Base-by-base conservation (phyloP, 1,140 invertebrate genomes). In the Fragariocoptes setiger region DNA sequence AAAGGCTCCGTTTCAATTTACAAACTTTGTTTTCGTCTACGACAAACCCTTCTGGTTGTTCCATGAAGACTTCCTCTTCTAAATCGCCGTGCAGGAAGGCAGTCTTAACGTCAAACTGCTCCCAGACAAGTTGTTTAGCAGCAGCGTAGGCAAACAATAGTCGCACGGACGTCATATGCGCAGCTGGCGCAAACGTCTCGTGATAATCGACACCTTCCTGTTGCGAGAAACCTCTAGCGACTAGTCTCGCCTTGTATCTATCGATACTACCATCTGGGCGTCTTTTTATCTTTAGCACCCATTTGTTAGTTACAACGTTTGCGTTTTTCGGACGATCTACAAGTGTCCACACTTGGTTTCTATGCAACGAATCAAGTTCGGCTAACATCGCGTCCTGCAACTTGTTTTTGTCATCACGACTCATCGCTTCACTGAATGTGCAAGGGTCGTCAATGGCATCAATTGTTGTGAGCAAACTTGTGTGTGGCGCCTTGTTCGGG, bases 41-140 rank as follows among this genome's bases (percentile, higher is more conserved):
- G n/a, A n/a, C n/a, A n/a, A n/a, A n/a, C 14, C 56, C 55, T 47
- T 59, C 49, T 38, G 60, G 58, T 39, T 52, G 41, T 45, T 48
- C 21, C 49, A 62, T 54, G 40, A 49, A 62, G 1, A 62, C 52
- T 20, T 49, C 50, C 49, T 63, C 60, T 17, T 60, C 44, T 3
- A 60, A 36, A 5, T 51, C 45, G 12, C 52, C 60, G 50, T 61
- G 52, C 44, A 57, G 50, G 45, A 59, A 61, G 0, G 58, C 56
- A 15, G 52, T 51, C 41, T 53, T 54, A 2, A 51, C 49, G 48
- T 58, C 50, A 22, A 49, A 48, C 40, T 45, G 48, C 14, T 21
- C 31, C n/a, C 45, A 21, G 4, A 35, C 17, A 12, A 40, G 36
- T 2, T 45, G 18, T 3, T 31, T 8, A 3, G 45, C 12, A 2